A percentile compares a stretch with the other conserved stretches of the same genome.
Conservation (phyloP, 2,888 invertebrate species). For the Hipparchia semele region DNA sequence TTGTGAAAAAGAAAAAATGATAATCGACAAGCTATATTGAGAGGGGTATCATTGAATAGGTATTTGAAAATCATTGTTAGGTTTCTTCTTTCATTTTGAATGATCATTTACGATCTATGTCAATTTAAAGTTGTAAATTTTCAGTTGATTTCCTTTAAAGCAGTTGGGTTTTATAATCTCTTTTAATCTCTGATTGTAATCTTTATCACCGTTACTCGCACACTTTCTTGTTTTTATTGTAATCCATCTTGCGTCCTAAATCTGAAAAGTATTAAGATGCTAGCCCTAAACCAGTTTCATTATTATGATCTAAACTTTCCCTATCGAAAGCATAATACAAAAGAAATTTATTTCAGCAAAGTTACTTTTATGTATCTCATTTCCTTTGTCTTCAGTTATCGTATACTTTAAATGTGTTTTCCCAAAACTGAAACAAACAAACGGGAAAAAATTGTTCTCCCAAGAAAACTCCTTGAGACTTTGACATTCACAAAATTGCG, state of each 20-base stretch:
- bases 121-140: no score
- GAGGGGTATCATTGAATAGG: no score
- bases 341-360: slow-evolving; percentile 41
- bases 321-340: slow-evolving; percentile 34
- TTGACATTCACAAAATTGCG: slow-evolving; percentile 31
- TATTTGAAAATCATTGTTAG: no score
- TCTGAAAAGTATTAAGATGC: not conserved
- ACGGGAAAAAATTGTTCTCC: slow-evolving; percentile 28
- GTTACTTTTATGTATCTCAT: slow-evolving; percentile 42
- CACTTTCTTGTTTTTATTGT: not conserved
- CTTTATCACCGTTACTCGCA: not conserved
- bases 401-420: slow-evolving; percentile 40
- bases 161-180: no score
- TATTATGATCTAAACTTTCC: slow-evolving; percentile 30
- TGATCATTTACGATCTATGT: no score
- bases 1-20: no score
- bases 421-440: slow-evolving; percentile 32
- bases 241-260: not conserved
- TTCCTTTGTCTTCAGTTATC: slow-evolving; percentile 38
- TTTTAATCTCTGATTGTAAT: not conserved
- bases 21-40: no score
- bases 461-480: slow-evolving; percentile 28
- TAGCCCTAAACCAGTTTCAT: slow-evolving; percentile 13
- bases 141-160: not conserved
- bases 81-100: no score